Conservation (phyloP, 2,113 vertebrate species). For the Eonycteris spelaea region DNA sequence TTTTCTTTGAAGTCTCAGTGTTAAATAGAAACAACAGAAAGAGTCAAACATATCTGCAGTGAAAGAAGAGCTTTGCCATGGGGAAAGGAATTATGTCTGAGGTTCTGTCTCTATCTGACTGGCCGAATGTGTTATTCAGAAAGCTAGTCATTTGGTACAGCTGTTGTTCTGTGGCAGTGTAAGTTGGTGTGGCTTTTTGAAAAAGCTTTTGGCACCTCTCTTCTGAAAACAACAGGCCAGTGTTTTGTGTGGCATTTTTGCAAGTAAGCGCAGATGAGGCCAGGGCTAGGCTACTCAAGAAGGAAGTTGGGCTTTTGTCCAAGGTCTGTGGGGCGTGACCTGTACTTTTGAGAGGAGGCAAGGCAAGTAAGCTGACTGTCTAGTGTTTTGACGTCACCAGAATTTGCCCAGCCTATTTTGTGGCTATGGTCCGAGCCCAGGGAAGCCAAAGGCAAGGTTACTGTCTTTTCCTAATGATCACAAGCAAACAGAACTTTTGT, state of each 20-base stretch:
- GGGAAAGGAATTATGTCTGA: background rate
- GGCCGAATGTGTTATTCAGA: background rate
- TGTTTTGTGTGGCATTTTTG: conserved; percentile 29
- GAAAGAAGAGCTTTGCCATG: background rate
- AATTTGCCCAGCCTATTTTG: background rate
- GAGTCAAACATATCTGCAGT: background rate
- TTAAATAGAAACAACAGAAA: conserved; percentile 58
- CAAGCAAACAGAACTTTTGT: conserved; percentile 42
- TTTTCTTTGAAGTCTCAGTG: conserved; percentile 27
- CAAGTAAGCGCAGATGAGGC: background rate
- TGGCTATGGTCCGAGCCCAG: background rate
- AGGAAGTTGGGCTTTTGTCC: background rate
- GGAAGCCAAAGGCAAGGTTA: background rate
- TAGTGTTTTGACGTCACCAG: background rate
- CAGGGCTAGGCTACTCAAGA: background rate
- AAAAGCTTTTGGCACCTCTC: conserved; percentile 31
- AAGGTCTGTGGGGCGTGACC: background rate
- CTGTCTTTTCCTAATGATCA: background rate
- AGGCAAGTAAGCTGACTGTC: background rate
- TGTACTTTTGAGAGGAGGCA: background rate
- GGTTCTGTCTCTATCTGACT: accelerated
- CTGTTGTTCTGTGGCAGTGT: background rate
- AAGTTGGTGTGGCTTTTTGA: background rate
- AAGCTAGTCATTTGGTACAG: background rate
- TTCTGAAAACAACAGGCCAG: background rate